These are phyloP conservation scores for Alentia gelatinosa DNA, from an alignment of 2,888 invertebrate species.

Conservation along the genomic window DNA sequence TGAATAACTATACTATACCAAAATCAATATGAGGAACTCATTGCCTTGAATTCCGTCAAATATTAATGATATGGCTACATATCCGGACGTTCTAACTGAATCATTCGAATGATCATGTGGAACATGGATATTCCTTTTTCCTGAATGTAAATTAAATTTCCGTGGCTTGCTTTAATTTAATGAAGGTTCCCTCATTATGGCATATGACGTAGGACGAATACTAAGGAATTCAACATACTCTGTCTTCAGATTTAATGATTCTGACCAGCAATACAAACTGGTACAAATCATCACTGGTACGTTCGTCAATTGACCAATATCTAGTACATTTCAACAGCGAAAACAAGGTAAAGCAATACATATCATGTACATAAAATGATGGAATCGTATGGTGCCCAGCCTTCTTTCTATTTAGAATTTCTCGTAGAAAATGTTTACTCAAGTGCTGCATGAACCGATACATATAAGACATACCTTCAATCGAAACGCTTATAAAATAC, in stretches of 20 bases:
- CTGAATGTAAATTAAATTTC: background rate
- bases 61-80: no score
- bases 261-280: background rate
- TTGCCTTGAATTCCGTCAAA: no score
- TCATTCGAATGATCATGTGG: no score
- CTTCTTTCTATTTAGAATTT: background rate
- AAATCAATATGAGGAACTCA: no score
- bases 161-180: background rate
- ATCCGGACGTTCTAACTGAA: no score
- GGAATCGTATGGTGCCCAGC: background rate
- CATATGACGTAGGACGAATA: background rate
- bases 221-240: no score
- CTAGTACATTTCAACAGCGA: background rate
- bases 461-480: background rate
- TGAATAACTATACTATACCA: no score
- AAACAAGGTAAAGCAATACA: background rate
- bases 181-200: background rate
- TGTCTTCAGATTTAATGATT: background rate
- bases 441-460: background rate
- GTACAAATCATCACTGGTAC: background rate
- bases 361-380: background rate
- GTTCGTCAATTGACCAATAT: background rate
- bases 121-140: no score
- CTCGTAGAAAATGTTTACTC: background rate
- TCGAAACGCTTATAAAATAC: background rate